Base-by-base conservation (phyloP, 1,140 invertebrate species). In the Calycopis cecrops region DNA sequence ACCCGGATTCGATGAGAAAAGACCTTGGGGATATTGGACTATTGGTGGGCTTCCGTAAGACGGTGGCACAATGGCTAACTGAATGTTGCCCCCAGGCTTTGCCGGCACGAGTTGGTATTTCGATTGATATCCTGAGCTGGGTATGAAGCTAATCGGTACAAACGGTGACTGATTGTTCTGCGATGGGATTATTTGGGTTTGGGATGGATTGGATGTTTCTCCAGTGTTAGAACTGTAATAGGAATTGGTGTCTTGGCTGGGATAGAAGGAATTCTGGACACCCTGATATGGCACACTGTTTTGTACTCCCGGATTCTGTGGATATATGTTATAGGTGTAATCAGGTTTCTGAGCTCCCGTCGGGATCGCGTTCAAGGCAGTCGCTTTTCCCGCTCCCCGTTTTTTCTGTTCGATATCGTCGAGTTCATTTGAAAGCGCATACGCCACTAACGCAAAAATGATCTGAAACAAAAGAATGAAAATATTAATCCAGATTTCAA, bases 331-430 rank as follows among this genome's bases (percentile, higher is more conserved):
- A 53, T 85, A 87, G 1, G 74, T 76, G 54, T 81, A 87, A 0
- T 87, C 84, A 4, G 74, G 75, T 16, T 87, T 87, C 50, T 83
- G 80, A 4, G 72, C 69, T 44, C 81, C 80, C 3, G 79, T 76
- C 6, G 80, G 73, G 1, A 85, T 81, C 0, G 84, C 56, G 54
- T 87, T 87, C 14, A 85, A 42, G 12, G 55, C 65, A 9, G 68
- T 79, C 0, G 65, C 59, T 53, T 85, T 87, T 4, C 72, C 73
- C 1, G 75, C 74, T 9, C 79, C 82, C 56, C 84, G 62, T 52
- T 87, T 87, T 66, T 82, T 87, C 49, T 82, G 79, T 33, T 87
- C 84, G 0, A 42, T 57, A 16, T 87, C 84, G 17, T 86, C 83
- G 12, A 69, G 60, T 37, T 87, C 80, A 34, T 60, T 79, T n/a